phyloP scores from a whole-genome alignment of 2,888 invertebrate species.

The Megamerina dolium region DNA sequence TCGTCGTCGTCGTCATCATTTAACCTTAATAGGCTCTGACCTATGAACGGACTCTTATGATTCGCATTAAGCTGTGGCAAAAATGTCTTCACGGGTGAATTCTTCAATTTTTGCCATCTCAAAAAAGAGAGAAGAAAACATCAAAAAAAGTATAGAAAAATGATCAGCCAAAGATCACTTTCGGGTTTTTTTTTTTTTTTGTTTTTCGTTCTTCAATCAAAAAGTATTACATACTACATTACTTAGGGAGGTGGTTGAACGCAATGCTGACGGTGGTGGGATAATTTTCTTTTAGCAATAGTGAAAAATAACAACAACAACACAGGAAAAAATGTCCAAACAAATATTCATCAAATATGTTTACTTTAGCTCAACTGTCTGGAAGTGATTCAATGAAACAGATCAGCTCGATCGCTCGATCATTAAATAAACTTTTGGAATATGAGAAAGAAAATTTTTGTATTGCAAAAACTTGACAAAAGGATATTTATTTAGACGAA shows the following conservation, averaged over 20 bases:
- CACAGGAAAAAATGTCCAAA: constrained; percentile 7
- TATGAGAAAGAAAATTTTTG: no score
- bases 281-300: constrained; percentile 4
- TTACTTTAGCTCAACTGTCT: no score
- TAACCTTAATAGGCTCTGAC: constrained; percentile 46
- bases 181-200: constrained; percentile 10
- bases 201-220: no score
- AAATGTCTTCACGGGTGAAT: constrained; percentile 25
- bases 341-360: constrained; percentile 17
- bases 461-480: no score
- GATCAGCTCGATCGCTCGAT: not conserved
- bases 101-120: constrained; percentile 6
- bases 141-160: constrained; percentile 16
- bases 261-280: constrained; percentile 6
- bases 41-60: constrained; percentile 16
- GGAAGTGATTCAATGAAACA: not conserved
- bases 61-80: constrained; percentile 21
- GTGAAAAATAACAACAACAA: not conserved
- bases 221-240: no score
- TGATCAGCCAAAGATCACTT: no score
- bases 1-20: constrained; percentile 35
- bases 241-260: no score
- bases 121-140: constrained; percentile 6
- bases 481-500: no score
- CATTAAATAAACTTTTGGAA: no score